Evolutionary conservation across 2,113 vertebrate genomes (phyloP).

Genomic region (Nannospalax galili): DNA sequence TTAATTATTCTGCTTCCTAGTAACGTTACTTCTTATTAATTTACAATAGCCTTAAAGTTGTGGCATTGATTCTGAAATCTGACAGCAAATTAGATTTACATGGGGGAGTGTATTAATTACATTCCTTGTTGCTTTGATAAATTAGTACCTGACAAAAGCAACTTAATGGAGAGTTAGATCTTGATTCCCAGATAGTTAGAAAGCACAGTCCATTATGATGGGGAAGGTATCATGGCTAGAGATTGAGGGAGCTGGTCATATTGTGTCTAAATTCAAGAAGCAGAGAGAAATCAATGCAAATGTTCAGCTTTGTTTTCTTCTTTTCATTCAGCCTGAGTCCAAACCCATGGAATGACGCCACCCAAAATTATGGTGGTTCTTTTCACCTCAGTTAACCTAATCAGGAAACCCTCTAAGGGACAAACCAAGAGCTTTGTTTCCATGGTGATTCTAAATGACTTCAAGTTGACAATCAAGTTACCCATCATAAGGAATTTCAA

Average conservation of each 20-base stretch:
- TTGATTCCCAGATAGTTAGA: neutral
- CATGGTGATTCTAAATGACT: neutral
- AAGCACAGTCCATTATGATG: neutral
- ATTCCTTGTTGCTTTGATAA: neutral
- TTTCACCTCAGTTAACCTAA: too few species aligned
- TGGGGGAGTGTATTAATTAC: neutral
- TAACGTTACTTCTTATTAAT: neutral
- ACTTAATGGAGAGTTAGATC: neutral
- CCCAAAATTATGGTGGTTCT: neutral
- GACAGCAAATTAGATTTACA: slow-evolving; percentile 6
- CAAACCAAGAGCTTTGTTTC: neutral
- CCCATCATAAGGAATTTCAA: neutral
- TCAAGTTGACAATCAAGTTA: neutral
- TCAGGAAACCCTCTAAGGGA: neutral
- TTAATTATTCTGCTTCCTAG: slow-evolving; percentile 39
- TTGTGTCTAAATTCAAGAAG: neutral
- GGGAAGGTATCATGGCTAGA: too few species aligned
- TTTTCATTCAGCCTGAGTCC: too few species aligned
- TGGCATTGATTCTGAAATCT: neutral
- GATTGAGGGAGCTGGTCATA: neutral
- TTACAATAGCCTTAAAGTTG: neutral
- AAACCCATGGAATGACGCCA: neutral
- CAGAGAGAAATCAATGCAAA: neutral
- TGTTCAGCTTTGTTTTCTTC: neutral
- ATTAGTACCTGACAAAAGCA: neutral